Base-by-base conservation (phyloP, 2,888 invertebrate genomes). In the Mythimna impura region DNA sequence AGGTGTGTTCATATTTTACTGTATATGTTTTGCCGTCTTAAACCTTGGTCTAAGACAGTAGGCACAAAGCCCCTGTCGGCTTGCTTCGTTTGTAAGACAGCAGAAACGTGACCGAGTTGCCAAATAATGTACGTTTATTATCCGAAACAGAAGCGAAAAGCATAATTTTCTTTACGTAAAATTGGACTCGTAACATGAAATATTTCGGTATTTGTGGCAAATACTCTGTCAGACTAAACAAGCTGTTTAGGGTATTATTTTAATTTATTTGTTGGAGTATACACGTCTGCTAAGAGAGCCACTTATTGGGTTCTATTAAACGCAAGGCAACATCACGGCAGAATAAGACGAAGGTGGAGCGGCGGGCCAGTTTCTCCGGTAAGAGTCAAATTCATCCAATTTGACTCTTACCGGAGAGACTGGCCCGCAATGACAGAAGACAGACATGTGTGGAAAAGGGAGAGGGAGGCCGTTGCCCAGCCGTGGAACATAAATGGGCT, bases 81-180 rank as follows among this genome's bases (percentile, higher is more conserved):
- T 73, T 65, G 80, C 82, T 81, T 83, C 86, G 84, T 81, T 83
- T 84, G 84, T 83, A 80, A 85, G 81, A 85, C 84, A 84, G 79
- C 77, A 73, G 36, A 64, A n/a, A 84, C 84, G 84, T 84, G 84
- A 84, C 84, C 50, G 73, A 67, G 80, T 80, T 84, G 77, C 86
- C 81, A 84, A 84, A 83, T 83, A 86, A 76, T 86, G 62, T 84
- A 74, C 73, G 80, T 73, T 80, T 82, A 82, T 85, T 80, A 82
- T 80, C 72, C 71, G 78, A 73, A 83, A 73, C 67, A 75, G 63
- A 73, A 85, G 65, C 73, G 76, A 81, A 71, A 73, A 69, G 74
- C 75, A 80, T 85, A 78, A 84, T 85, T 83, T 85, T 76, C 73
- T 78, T 78, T 67, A 85, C 73, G 61, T 73, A 58, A 73, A 74